A percentile compares a stretch with the other conserved stretches of the same genome.
Evolutionary conservation across 2,797 vertebrate species (phyloP).

Genomic region (Cottoperca gobio): DNA sequence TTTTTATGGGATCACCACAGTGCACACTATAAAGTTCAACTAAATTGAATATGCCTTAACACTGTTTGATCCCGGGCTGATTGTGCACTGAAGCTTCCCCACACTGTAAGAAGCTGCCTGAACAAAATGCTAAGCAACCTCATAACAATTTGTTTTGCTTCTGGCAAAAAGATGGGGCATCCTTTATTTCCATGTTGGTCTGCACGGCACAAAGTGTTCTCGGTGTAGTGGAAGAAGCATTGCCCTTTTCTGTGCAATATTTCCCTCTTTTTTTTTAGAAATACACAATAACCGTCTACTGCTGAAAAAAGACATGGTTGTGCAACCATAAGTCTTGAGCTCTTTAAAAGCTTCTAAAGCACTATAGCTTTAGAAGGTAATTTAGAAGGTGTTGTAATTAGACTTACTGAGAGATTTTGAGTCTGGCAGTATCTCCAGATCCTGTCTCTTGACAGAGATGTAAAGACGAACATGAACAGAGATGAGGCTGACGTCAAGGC

Average conservation of each 20-base stretch:
- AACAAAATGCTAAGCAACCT: constrained; percentile 42
- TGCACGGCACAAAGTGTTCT: constrained; percentile 32
- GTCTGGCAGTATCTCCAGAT: constrained; percentile 21
- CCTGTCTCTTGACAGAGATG: constrained; percentile 25
- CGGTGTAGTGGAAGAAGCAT: constrained; percentile 1
- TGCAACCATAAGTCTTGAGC: constrained; percentile 47
- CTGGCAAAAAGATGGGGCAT: constrained; percentile 35
- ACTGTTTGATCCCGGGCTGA: constrained; percentile 41
- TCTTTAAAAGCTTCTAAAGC: constrained; percentile 51
- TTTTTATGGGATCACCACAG: constrained; percentile 27
- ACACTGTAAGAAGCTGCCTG: constrained; percentile 20
- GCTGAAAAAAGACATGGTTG: constrained; percentile 30
- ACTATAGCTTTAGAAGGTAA: constrained; percentile 58
- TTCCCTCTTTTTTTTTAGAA: constrained; percentile 37
- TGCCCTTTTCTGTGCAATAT: constrained; percentile 26
- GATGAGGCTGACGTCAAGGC: constrained; percentile 7
- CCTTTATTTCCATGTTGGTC: constrained; percentile 30
- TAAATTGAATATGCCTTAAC: constrained; percentile 36
- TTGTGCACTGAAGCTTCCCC: constrained; percentile 16
- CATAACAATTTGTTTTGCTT: constrained; percentile 45
- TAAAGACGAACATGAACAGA: constrained; percentile 1
- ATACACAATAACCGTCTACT: constrained; percentile 1
- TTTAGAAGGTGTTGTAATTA: constrained; percentile 76
- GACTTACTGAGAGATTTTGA: constrained; percentile 34
- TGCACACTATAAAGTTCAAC: constrained; percentile 9